Base-by-base conservation (phyloP, 2,888 invertebrate genomes). In the Mythimna vitellina region DNA sequence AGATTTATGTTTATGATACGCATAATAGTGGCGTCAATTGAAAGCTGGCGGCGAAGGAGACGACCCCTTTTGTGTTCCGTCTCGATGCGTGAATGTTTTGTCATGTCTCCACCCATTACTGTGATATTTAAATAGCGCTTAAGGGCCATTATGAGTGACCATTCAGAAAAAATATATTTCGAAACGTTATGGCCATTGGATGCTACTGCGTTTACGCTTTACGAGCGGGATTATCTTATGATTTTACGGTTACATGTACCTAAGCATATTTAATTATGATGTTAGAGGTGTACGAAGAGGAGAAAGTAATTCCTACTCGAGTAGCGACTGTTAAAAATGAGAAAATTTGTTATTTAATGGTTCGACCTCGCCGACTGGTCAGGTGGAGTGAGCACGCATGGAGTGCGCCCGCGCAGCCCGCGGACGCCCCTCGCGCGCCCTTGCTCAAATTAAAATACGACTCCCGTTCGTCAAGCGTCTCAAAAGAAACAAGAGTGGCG, bases 401-500 rank as follows among this genome's bases (percentile, higher is more conserved):
- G 42, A 84, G 80, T 60, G 60, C 62, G 42, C 74, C 81, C 79
- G 82, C 82, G 57, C 77, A 62, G 53, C 79, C 84, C 77, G 68
- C 64, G 46, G 42, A 35, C 53, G 62, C 70, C 74, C 79, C 85
- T 78, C 81, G 29, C 77, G 53, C 67, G 70, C 80, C 79, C 61
- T 81, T 71, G 70, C 71, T 86, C 80, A 82, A 86, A 89, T 93
- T 92, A 92, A 92, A 93, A 92, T 89, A 90, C 90, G 93, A 94
- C 94, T 95, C 93, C 94, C 91, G 94, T 94, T 92, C 94, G 93
- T 93, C 93, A 92, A 93, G 89, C 90, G 85, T 86, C 89, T 90
- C 85, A 92, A 94, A 94, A 92, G 86, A 87, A 92, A 90, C 91
- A 92, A 92, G 89, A 93, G 89, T 92, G 89, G 92, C 93, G 93